Conservation (phyloP, 2,797 vertebrate species). For the Acanthiza pusilla region DNA sequence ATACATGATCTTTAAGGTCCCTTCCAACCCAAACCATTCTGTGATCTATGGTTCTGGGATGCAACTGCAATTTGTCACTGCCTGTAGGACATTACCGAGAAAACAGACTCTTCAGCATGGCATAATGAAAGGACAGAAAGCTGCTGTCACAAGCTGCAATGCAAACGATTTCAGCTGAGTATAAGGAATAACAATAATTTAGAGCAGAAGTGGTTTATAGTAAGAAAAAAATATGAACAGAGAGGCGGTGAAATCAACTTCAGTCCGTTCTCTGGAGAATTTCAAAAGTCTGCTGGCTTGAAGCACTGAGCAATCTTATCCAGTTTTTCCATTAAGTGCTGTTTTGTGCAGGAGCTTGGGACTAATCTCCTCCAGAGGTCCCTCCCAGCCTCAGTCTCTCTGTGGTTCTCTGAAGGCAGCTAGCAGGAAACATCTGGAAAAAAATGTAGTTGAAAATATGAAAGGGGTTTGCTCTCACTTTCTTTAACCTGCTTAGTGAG, state of each 20-base stretch:
- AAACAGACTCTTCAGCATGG: not conserved
- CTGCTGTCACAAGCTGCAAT: not conserved
- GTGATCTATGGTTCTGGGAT: not conserved
- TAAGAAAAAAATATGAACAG: not conserved
- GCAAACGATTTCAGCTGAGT: not conserved
- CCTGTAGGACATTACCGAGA: not conserved
- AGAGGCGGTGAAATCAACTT: not conserved
- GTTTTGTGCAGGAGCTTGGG: not conserved
- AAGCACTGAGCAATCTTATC: not conserved
- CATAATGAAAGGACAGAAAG: not conserved
- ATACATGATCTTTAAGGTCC: not conserved
- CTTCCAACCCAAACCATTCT: not conserved
- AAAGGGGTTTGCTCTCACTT: not conserved
- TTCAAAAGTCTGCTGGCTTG: not conserved
- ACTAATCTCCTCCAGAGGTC: not conserved
- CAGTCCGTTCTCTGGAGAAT: not conserved
- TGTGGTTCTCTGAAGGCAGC: not conserved
- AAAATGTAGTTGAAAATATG: not conserved
- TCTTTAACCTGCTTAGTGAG: constrained; percentile 4
- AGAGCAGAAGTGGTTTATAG: not conserved
- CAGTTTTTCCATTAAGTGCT: not conserved
- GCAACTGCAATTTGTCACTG: not conserved
- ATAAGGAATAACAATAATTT: not conserved
- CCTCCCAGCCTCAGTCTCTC: not conserved
- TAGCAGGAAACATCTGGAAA: not conserved